These are phyloP conservation scores for Platichthys stellatus DNA, from an alignment of 2,113 vertebrate species.

Conservation along the genomic window DNA sequence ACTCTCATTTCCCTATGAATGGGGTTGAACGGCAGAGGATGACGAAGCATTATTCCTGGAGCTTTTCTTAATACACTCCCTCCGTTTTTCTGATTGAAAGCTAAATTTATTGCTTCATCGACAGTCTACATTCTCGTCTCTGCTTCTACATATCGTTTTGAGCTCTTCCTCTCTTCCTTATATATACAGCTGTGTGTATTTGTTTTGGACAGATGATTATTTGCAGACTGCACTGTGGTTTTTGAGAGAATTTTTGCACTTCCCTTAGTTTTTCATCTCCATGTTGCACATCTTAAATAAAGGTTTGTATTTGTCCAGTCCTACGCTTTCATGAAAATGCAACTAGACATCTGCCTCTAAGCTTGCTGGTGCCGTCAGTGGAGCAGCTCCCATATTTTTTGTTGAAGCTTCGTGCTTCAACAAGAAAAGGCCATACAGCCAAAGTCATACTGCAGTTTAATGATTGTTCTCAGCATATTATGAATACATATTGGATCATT, in stretches of 20 bases:
- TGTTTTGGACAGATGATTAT: no score
- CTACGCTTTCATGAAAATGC: not conserved
- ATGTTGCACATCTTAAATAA: not conserved
- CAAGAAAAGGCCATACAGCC: not conserved
- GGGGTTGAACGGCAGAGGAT: constrained; percentile 11
- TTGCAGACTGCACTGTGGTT: no score
- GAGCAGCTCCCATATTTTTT: not conserved
- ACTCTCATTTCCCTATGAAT: constrained; percentile 1
- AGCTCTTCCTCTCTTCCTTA: no score
- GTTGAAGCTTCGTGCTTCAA: not conserved
- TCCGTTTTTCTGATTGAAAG: not conserved
- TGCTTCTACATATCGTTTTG: no score
- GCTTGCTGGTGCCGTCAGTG: not conserved
- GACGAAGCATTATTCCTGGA: not conserved
- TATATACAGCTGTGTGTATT: no score
- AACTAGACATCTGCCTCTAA: not conserved
- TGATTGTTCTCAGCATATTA: not conserved
- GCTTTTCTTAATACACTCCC: not conserved
- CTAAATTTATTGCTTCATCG: not conserved
- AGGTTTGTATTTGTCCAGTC: not conserved
- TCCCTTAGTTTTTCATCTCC: no score
- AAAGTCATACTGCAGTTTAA: not conserved
- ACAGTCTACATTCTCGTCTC: not conserved
- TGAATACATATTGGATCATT: not conserved
- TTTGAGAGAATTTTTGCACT: no score